Base-by-base conservation (phyloP, 2,797 vertebrate genomes). In the Anguilla obscura region DNA sequence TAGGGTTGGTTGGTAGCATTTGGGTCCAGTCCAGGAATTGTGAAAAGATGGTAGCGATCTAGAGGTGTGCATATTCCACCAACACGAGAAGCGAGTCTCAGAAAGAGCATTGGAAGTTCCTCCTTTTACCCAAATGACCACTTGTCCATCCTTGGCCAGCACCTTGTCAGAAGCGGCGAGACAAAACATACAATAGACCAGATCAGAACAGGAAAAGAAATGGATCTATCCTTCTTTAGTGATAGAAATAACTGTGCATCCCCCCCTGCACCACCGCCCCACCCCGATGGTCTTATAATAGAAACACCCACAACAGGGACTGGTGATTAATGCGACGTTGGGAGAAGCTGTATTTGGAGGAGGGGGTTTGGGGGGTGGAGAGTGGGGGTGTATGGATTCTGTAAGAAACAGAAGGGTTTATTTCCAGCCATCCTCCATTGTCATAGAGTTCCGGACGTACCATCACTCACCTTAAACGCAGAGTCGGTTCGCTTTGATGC, bases 341-440 rank as follows among this genome's bases (percentile, higher is more conserved):
- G 80, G 60, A 90, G 90, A 86, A 86, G 90, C 79, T 60, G 88
- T 92, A 88, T 93, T 90, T 91, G 94, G 94, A 1, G 54, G 54
- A 93, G 90, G 92, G 90, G 94, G 89, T 87, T 90, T n/a, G 89
- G 87, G 94, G 94, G 94, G 91, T 91, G 91, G 92, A 12, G 90
- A 87, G 90, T 71, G 90, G 87, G 89, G 92, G 92, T 89, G 54
- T 80, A 91, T 87, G 94, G 92, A 93, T 93, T 94, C 76, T 89
- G 91, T 89, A 91, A 93, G 91, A 88, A 89, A 93, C 88, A 90
- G 91, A 93, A 90, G 89, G 92, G 89, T 93, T 93, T 87, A 91
- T 94, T 94, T 93, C 94, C 94, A 95, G 95, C 93, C 93, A 92
- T 90, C 89, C 91, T 92, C 89, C 90, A 92, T 94, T 94, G 85